phyloP scores from a whole-genome alignment of 2,888 invertebrate species.

The Pandemis heparana region DNA sequence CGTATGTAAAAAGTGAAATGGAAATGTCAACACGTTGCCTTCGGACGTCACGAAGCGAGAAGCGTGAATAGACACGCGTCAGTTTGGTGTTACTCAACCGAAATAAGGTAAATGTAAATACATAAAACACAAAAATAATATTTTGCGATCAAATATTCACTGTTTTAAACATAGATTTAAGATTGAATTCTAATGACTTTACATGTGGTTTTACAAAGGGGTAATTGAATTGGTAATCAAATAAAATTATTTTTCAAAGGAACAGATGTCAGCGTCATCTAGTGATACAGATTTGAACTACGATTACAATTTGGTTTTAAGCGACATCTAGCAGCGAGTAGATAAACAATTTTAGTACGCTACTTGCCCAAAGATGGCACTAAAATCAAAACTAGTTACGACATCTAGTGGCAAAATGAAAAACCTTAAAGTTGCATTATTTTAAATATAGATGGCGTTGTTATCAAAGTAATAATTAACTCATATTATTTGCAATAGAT shows the following conservation, averaged over 20 bases:
- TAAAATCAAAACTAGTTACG: not conserved
- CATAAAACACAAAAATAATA: too few species aligned
- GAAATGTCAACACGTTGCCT: slow-evolving; percentile 58
- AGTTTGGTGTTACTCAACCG: slow-evolving; percentile 50
- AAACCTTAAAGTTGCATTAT: not conserved
- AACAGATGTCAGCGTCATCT: not conserved
- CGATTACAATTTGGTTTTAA: not conserved
- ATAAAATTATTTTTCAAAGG: too few species aligned
- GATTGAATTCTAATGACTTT: too few species aligned
- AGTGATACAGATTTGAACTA: not conserved
- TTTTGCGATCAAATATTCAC: too few species aligned
- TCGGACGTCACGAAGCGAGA: slow-evolving; percentile 47
- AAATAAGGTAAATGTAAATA: slow-evolving; percentile 7
- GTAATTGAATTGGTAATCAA: too few species aligned
- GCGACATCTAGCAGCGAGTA: slow-evolving; percentile 19
- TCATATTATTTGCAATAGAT: not conserved
- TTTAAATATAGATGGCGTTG: not conserved
- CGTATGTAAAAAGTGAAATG: slow-evolving; percentile 82
- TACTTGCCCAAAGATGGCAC: slow-evolving; percentile 12
- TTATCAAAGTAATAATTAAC: not conserved
- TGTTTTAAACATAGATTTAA: not conserved
- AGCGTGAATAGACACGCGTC: slow-evolving; percentile 57
- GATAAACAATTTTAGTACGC: not conserved
- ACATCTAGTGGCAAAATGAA: not conserved
- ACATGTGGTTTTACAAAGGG: too few species aligned